A percentile compares a stretch with the other conserved stretches of the same genome.
Evolutionary conservation across 2,797 vertebrate genomes (phyloP).

Genomic region (Lerista edwardsae): DNA sequence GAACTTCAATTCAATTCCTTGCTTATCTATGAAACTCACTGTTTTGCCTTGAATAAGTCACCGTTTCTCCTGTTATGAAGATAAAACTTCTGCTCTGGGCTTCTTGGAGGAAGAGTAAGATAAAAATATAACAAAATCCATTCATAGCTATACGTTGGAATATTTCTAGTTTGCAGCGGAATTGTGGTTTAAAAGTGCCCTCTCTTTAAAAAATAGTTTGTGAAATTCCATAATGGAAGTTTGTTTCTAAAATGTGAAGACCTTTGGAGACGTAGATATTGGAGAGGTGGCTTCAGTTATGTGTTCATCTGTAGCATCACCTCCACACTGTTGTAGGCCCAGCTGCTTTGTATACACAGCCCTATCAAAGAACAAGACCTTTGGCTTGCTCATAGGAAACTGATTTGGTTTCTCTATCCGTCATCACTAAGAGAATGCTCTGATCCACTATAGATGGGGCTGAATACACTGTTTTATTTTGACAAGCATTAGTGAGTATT

Average conservation of each 20-base stretch:
- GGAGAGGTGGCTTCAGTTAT: conserved; percentile 42
- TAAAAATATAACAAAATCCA: background rate
- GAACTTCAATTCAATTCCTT: background rate
- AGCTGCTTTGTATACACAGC: background rate
- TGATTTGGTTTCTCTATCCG: conserved; percentile 65
- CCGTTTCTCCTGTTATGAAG: background rate
- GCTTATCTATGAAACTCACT: background rate
- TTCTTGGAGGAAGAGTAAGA: background rate
- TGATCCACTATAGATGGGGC: conserved; percentile 54
- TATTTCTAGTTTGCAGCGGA: background rate
- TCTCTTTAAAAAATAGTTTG: background rate
- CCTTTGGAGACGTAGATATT: background rate
- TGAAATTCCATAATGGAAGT: background rate
- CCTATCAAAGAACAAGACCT: conserved; percentile 66
- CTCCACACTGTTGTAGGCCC: conserved; percentile 36
- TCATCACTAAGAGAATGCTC: conserved; percentile 57
- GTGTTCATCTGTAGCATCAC: conserved; percentile 60
- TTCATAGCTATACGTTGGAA: background rate
- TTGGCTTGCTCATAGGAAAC: conserved; percentile 58
- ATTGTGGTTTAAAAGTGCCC: too few species aligned
- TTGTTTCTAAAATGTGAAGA: background rate
- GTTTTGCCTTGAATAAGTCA: background rate
- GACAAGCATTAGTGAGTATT: conserved; percentile 59
- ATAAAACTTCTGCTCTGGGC: background rate
- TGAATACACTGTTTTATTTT: conserved; percentile 58